These are phyloP conservation scores for Nezara viridula DNA, from an alignment of 2,888 invertebrate genomes.

Conservation along the genomic window DNA sequence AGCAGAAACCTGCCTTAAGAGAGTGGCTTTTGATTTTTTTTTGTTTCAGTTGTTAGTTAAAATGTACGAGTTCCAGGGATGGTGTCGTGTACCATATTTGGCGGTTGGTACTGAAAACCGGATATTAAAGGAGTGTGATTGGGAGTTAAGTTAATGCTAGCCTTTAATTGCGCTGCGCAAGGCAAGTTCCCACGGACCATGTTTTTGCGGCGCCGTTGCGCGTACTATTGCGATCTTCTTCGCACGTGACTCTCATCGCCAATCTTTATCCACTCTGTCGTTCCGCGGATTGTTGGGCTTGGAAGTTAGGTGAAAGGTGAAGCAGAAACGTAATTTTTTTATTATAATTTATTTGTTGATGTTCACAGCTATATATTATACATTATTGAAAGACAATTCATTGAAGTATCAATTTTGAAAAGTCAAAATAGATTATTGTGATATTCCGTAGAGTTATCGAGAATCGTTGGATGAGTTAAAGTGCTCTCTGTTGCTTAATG, in stretches of 20 bases:
- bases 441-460: too few relatives aligned
- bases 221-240: slow-evolving; percentile 44
- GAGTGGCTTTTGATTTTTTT: neutral
- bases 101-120: neutral
- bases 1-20: too few relatives aligned
- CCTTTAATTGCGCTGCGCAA: neutral
- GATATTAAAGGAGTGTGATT: slow-evolving; percentile 32
- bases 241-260: slow-evolving; percentile 38
- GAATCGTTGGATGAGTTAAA: too few relatives aligned
- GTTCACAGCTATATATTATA: neutral
- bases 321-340: neutral
- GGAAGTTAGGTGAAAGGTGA: neutral
- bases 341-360: neutral
- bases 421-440: too few relatives aligned
- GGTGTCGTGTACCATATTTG: slow-evolving; percentile 1
- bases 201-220: slow-evolving; percentile 24
- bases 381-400: neutral
- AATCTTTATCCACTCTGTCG: slow-evolving; percentile 16
- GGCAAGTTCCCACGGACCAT: slow-evolving; percentile 14
- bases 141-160: slow-evolving; percentile 36
- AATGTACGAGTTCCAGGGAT: neutral
- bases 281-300: neutral
- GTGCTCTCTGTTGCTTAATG: too few relatives aligned
- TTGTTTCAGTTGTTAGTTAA: neutral
- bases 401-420: neutral